Evolutionary conservation across 2,888 invertebrate genomes (phyloP), one percentile per base, ranked within the genome.

Genomic region (Thalpophila matura): DNA sequence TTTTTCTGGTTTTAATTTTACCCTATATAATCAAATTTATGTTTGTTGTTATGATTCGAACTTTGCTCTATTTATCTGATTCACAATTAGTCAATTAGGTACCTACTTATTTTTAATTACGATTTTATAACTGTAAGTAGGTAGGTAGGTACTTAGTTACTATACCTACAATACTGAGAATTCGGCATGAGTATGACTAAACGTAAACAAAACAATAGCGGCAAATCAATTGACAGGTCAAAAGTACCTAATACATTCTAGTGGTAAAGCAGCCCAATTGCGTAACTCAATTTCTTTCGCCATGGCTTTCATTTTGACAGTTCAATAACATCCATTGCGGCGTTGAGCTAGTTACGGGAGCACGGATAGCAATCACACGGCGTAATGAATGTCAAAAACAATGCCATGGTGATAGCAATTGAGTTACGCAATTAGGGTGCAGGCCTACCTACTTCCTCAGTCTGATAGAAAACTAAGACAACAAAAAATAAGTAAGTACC

Each of bases 111-210:
- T n/a, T 33, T 45, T 1, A 31, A 47, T 47, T 47, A 47, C 46
- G 31, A 47, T 33, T 47, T 47, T 47, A n/a, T 24, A 47, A 47
- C 33, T 35, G 33, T 47, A 47, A 24, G 14, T 47, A 31, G 10
- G 4, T 20, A 24, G 22, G 33, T 47, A 47, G 14, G 14, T 47
- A 31, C 5, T 10, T 20, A 24, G 22, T 2, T 20, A 46, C 18
- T n/a, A 22, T 22, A 38, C 38, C 5, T 40, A 40, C 20, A 40
- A 20, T 40, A 40, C 20, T 40, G 38, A 40, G 38, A 40, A 40
- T 20, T 40, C 38, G 27, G 26, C 42, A 24, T 4, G 2, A 42
- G 26, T 24, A 24, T 4, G 2, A 42, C 42, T 42, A 42, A 42
- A 42, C 24, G 42, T 42, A 26, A 43, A 42, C 42, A 45, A 27